Evolutionary conservation across 2,888 invertebrate species (phyloP).

Genomic region (Crematogaster levior): DNA sequence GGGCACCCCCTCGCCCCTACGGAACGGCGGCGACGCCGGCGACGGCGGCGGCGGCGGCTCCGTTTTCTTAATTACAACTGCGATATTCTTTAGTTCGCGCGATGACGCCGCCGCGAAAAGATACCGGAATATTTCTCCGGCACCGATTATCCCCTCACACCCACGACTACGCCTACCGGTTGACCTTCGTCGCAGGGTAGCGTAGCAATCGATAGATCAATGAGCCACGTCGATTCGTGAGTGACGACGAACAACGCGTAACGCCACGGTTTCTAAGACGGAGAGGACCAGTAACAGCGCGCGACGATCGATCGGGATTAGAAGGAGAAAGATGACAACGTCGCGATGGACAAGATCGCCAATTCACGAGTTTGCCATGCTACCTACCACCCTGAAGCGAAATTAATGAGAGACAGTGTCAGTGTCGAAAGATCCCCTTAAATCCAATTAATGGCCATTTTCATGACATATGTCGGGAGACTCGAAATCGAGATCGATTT

Average conservation of each 20-base stretch:
- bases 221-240: slow-evolving; percentile 43
- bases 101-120: slow-evolving; percentile 85
- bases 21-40: slow-evolving; percentile 67
- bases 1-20: slow-evolving; percentile 70
- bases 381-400: slow-evolving; percentile 14
- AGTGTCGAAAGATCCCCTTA: slow-evolving; percentile 6
- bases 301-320: slow-evolving; percentile 39
- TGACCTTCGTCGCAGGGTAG: not conserved
- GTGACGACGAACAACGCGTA: not conserved
- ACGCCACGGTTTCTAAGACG: not conserved
- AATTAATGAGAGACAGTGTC: slow-evolving; percentile 10
- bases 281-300: not conserved
- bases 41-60: slow-evolving; percentile 75
- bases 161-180: not conserved
- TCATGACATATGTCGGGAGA: slow-evolving; percentile 4
- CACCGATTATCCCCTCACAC: slow-evolving; percentile 65
- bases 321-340: not conserved
- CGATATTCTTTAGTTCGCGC: slow-evolving; percentile 85
- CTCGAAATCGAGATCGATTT: slow-evolving; percentile 15
- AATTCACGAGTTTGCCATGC: slow-evolving; percentile 26
- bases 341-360: not conserved
- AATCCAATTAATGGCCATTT: not conserved
- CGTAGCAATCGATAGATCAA: slow-evolving; percentile 53
- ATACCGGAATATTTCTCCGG: slow-evolving; percentile 76
- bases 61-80: slow-evolving; percentile 85